Base-by-base conservation (phyloP, 2,888 invertebrate genomes). In the Therioaphis trifolii region DNA sequence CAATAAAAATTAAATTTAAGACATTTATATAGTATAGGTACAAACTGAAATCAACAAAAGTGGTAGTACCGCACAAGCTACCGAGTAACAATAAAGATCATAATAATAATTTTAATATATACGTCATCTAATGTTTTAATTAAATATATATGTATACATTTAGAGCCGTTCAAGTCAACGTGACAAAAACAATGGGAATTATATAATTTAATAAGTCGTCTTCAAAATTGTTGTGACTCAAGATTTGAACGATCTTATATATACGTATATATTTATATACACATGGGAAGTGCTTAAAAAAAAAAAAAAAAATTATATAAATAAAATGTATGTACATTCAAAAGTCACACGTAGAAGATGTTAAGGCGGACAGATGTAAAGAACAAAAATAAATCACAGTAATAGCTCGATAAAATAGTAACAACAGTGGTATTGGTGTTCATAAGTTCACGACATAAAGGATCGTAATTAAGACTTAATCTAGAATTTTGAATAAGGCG, bases 381-480 rank as follows among this genome's bases (percentile, higher is more conserved):
- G 72, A 82, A 82, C 72, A 52, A 82, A 63, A 63, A 49, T 49
- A 82, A 82, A 82, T 82, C 82, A 82, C 82, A 82, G 82, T 72
- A 82, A 82, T 74, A 82, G 82, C 82, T 82, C 74, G 49, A 52
- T 74, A 82, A 82, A 82, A 74, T 74, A 82, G 82, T 82, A 82
- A 82, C 82, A 82, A 72, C 49, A 82, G 72, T 82, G 63, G 82
- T 82, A 82, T 82, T 82, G 82, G 82, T 82, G 82, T 82, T 82
- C 55, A 82, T 66, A 24, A 82, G 82, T 63, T 82, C 72, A 82
- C 82, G 82, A 74, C 24, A 24, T 63, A 68, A 46, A 71, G 46
- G 35, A 40, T 74, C 82, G 74, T 24, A 61, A 61, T 66, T 24
- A 82, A 80, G 71, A 74, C 82, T 82, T 82, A 72, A 82, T 82